Evolutionary conservation across 2,888 invertebrate genomes (phyloP), one percentile per base, ranked within the genome.

Genomic region (Drosophila tripunctata): DNA sequence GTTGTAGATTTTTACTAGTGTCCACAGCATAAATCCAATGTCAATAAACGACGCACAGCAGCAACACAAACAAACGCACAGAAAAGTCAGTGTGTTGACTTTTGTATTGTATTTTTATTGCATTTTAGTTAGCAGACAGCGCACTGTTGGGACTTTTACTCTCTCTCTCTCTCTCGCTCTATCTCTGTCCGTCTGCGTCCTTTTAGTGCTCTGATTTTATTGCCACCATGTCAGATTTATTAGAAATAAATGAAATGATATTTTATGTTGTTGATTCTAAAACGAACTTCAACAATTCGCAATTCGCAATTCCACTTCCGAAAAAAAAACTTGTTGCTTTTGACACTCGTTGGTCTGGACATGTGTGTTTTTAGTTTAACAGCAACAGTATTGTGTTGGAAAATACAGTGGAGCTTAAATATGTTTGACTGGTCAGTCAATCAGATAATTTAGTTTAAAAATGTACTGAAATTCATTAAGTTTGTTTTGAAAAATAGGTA

Each of bases 191-290:
- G n/a, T n/a, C 27, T 10, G 10, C 27, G 2, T 6, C 47, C 21
- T 6, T 3, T n/a, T 36, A 15, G 10, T 12, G 36, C 70, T 65
- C 33, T 69, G 77, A 69, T 84, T 83, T 83, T 87, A 87, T 79
- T 62, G 65, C 79, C 17, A 27, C 76, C 55, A 70, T 67, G 58
- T 43, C 65, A 78, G 85, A 81, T 83, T 83, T 87, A 82, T 84
- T 78, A 75, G 71, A 56, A 67, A 61, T 58, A 71, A 61, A 77
- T 74, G 69, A 87, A 84, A 87, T 82, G 73, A 78, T 84, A 73
- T 78, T 87, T 82, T 66, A 76, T 70, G 83, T 55, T 72, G 66
- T 84, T 86, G 78, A 78, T 79, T 75, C 68, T 8, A n/a, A 67
- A 61, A 40, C 64, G 21, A 60, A 58, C 41, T 27, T 14, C 21